Conservation (phyloP, 64 coral and sea anemone species). For the Stichodactyla helianthus region DNA sequence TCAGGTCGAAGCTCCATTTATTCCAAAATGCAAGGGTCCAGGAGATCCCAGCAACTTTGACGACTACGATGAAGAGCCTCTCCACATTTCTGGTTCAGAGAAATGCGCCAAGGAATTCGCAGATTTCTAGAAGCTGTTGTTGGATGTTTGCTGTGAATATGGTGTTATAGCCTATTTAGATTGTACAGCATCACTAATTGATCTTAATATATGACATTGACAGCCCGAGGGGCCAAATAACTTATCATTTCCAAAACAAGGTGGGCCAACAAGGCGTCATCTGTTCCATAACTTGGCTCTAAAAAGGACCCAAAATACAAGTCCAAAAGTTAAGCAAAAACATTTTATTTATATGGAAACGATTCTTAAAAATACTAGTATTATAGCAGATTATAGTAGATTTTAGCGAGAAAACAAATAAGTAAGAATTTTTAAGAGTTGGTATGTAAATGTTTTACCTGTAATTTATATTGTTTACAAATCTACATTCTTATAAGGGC, state of each 20-base stretch:
- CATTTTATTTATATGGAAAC: slow-evolving; percentile 97
- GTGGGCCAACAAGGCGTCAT: neutral
- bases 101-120: slow-evolving; percentile 99
- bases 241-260: slow-evolving; percentile 5
- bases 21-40: slow-evolving; percentile 95
- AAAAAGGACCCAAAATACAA: slow-evolving; percentile 14
- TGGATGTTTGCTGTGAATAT: slow-evolving; percentile 55
- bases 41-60: slow-evolving; percentile 99
- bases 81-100: slow-evolving; percentile 88
- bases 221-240: slow-evolving; percentile 7
- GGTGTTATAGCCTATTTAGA: slow-evolving; percentile 63
- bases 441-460: slow-evolving; percentile 96
- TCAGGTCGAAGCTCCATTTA: slow-evolving; percentile 98
- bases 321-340: slow-evolving; percentile 52
- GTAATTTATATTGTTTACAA: slow-evolving; percentile 97
- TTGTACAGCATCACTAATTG: slow-evolving; percentile 72
- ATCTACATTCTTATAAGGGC: slow-evolving; percentile 54
- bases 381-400: slow-evolving; percentile 92
- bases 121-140: slow-evolving; percentile 76
- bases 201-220: slow-evolving; percentile 72
- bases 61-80: slow-evolving; percentile 95
- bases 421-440: slow-evolving; percentile 90
- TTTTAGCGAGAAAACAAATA: slow-evolving; percentile 69
- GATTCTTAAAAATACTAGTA: slow-evolving; percentile 70
- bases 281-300: slow-evolving; percentile 35